These are phyloP conservation scores for Phrynocephalus vlangalii DNA, from an alignment of 2,797 vertebrate species.

Conservation along the genomic window DNA sequence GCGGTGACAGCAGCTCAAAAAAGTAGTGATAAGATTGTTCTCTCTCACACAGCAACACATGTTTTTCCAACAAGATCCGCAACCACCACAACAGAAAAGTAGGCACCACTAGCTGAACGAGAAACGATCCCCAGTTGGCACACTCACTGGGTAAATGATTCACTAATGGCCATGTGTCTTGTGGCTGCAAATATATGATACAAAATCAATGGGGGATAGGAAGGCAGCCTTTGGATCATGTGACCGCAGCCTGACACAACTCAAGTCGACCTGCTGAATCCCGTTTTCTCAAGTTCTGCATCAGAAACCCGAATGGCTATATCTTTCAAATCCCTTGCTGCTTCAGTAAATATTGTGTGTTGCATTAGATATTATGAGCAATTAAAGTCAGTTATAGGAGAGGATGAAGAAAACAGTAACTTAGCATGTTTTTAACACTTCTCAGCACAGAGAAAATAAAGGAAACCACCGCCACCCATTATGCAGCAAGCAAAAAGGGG, in stretches of 20 bases:
- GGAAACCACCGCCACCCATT: constrained; percentile 32
- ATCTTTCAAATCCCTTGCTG: constrained; percentile 71
- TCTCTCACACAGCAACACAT: no score
- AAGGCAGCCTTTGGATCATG: no score
- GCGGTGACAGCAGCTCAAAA: no score
- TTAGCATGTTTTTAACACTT: constrained; percentile 80
- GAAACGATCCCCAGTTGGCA: no score
- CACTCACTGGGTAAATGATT: no score
- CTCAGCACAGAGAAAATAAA: constrained; percentile 58
- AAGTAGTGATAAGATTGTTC: no score
- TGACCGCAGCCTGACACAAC: not conserved
- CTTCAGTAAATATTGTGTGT: constrained; percentile 76
- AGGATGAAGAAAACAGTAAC: constrained; percentile 79
- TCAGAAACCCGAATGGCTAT: constrained; percentile 66
- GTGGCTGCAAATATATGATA: no score
- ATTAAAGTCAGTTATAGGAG: constrained; percentile 79
- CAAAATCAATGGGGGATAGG: no score
- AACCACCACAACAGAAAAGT: no score
- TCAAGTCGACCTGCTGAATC: not conserved
- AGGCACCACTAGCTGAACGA: no score
- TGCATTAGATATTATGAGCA: constrained; percentile 71
- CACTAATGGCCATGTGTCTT: no score
- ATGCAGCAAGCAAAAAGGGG: constrained; percentile 70
- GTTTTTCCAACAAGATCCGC: no score
- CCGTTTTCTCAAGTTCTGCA: constrained; percentile 50